Base-by-base conservation (phyloP, 1,140 invertebrate species). In the Vanessa tameamea region DNA sequence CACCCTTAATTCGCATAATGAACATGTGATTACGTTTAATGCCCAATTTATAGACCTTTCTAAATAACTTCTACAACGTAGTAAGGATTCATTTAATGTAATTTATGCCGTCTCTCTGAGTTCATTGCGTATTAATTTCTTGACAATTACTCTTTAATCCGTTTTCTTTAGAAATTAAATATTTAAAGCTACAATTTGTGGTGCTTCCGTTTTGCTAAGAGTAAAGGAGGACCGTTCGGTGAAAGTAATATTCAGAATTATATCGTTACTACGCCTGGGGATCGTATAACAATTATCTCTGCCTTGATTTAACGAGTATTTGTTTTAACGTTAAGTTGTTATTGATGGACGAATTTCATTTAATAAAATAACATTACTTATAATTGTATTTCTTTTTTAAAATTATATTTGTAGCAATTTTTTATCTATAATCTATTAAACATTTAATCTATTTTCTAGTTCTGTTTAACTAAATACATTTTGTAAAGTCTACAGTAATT, bases 201-300 rank as follows among this genome's bases (percentile, higher is more conserved):
- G 83, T 80, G 84, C 84, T 92, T 89, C 84, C 86, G 85, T 81
- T 90, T 82, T 76, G 84, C 83, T 72, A 72, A 73, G 74, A 84
- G 86, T 80, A 86, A 87, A 89, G 86, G 85, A 87, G 71, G 86
- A 83, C 80, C 83, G 86, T 90, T 88, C 87, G 76, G 79, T 78
- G 83, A 84, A 89, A 87, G 84, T 87, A 86, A 90, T 91, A 90
- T 89, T 85, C 80, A 78, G 84, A 90, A 89, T 90, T 87, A 90
- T 88, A 85, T 87, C 88, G 85, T 90, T 89, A 89, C 83, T 87
- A 85, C 84, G 85, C 80, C 82, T 87, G 87, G 84, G 82, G 87
- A 91, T 90, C 83, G 84, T 88, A 78, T 87, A 85, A 91, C 87
- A 87, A 91, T 92, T 90, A 92, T 91, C 84, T 90, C 81, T 85